Conservation (phyloP, 2,113 vertebrate species). For the Sialia sialis region DNA sequence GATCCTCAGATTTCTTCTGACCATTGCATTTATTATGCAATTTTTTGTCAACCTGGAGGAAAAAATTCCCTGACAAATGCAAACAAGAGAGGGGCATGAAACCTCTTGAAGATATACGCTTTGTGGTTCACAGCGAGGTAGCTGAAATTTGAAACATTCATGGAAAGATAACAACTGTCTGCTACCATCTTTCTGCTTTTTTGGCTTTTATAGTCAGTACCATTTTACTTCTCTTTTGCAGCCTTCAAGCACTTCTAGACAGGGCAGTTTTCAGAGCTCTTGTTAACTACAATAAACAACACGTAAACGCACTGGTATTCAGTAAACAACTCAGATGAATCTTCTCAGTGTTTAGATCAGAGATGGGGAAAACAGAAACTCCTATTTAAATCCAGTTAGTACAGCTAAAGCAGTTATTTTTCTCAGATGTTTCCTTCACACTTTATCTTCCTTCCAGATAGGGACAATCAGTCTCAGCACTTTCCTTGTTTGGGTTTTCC, state of each 20-base stretch:
- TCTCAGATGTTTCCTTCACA: neutral
- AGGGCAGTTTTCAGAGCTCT: neutral
- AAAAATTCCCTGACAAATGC: neutral
- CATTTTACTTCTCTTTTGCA: neutral
- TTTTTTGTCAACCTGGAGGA: neutral
- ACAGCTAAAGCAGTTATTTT: neutral
- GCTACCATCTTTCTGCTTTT: neutral
- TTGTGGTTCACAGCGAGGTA: neutral
- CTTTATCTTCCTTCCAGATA: neutral
- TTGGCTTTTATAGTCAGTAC: neutral
- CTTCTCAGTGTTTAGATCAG: neutral
- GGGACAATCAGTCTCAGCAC: neutral
- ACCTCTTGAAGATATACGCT: neutral
- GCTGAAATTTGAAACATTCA: neutral
- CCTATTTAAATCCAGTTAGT: neutral
- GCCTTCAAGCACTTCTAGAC: neutral
- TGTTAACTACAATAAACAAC: neutral
- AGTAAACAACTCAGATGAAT: neutral
- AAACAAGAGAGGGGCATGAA: neutral
- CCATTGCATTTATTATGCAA: neutral
- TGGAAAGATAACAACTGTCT: neutral
- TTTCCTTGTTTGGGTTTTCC: neutral
- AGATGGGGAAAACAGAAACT: neutral
- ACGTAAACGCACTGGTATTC: neutral
- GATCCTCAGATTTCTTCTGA: neutral